These are phyloP conservation scores for Tachyglossus aculeatus DNA, from an alignment of 2,797 vertebrate genomes.

Conservation along the genomic window DNA sequence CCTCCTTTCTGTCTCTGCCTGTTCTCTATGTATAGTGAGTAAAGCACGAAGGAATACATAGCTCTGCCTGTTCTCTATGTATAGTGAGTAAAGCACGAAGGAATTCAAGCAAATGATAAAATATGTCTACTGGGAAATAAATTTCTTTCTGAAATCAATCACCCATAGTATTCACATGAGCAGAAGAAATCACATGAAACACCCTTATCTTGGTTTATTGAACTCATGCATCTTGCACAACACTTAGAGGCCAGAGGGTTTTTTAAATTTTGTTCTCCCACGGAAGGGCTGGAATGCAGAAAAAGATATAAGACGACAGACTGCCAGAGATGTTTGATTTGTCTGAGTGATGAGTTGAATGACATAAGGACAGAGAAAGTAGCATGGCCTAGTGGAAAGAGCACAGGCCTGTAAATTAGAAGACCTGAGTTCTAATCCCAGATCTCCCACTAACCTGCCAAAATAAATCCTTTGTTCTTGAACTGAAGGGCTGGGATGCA, in stretches of 20 bases:
- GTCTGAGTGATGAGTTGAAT: background rate
- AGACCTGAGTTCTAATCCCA: too few relatives aligned
- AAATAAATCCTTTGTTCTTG: background rate
- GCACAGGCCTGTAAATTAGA: too few relatives aligned
- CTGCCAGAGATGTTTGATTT: background rate
- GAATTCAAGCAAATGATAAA: slow-evolving; percentile 66
- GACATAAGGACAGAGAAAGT: background rate
- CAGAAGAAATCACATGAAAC: slow-evolving; percentile 44
- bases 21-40: slow-evolving; percentile 23
- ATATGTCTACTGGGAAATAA: slow-evolving; percentile 54
- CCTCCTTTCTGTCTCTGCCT: slow-evolving; percentile 22
- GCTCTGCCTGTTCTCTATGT: slow-evolving; percentile 21
- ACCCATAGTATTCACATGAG: slow-evolving; percentile 58
- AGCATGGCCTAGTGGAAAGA: too few relatives aligned
- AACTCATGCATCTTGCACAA: slow-evolving; percentile 27
- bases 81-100: slow-evolving; percentile 37
- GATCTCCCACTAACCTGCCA: too few relatives aligned
- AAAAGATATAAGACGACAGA: background rate
- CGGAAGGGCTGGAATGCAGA: background rate
- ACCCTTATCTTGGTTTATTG: slow-evolving; percentile 48
- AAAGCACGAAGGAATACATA: too few relatives aligned
- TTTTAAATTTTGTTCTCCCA: slow-evolving; percentile 11
- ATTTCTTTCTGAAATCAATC: slow-evolving; percentile 65
- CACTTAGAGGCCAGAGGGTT: slow-evolving; percentile 39
- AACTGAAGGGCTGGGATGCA: background rate